phyloP scores from a whole-genome alignment of 2,113 vertebrate species.

The Harpagus bidentatus region DNA sequence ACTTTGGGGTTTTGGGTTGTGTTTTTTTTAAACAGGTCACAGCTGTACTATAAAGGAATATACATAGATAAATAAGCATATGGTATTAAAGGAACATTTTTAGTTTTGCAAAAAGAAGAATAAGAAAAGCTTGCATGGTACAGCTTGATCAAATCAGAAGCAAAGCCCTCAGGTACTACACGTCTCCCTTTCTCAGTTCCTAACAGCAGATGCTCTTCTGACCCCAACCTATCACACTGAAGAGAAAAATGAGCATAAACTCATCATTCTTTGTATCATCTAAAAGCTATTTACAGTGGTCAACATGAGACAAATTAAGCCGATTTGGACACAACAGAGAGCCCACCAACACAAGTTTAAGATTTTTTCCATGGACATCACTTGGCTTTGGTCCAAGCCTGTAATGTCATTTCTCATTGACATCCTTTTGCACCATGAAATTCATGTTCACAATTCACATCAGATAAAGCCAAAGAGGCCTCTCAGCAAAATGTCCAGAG shows the following conservation, averaged over 20 bases:
- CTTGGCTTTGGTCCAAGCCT: background rate
- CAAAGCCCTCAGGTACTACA: background rate
- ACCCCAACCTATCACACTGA: background rate
- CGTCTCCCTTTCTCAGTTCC: background rate
- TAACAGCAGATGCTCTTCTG: background rate
- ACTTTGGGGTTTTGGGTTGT: background rate
- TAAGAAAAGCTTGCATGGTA: background rate
- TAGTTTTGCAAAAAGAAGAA: background rate
- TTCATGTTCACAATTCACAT: background rate
- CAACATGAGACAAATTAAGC: background rate
- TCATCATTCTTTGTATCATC: background rate
- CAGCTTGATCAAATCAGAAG: background rate
- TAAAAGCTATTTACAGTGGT: background rate
- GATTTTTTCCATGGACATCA: background rate
- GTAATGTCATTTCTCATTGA: background rate
- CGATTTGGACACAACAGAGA: background rate
- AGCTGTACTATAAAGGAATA: background rate
- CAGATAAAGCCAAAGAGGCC: background rate
- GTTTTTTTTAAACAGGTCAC: background rate
- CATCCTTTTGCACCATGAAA: background rate
- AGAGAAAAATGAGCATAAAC: background rate
- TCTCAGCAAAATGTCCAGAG: background rate
- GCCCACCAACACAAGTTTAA: background rate
- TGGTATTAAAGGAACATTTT: background rate
- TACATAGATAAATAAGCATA: background rate